phyloP scores from a whole-genome alignment of 2,113 vertebrate species.

The Ciconia boyciana region DNA sequence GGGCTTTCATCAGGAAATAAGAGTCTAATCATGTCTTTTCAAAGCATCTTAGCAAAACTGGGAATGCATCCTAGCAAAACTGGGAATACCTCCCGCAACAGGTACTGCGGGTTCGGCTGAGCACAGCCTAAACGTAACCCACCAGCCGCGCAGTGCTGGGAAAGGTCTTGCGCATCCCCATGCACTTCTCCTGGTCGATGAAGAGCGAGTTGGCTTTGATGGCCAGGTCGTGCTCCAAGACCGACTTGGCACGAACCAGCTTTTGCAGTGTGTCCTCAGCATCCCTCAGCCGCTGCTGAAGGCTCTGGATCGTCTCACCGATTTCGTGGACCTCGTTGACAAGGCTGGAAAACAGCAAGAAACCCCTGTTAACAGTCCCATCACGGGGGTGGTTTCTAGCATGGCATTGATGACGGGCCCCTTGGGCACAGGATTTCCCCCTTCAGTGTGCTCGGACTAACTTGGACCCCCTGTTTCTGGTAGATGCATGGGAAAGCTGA shows the following conservation, averaged over 20 bases:
- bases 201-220: conserved; percentile 92
- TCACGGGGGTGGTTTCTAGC: fast-evolving
- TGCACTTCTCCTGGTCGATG: conserved; percentile 93
- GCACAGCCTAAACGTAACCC: conserved; percentile 74
- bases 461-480: fast-evolving
- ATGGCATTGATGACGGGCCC: fast-evolving
- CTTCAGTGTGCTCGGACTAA: background rate
- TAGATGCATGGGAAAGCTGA: background rate
- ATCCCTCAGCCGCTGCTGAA: conserved; percentile 84
- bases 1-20: background rate
- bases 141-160: conserved; percentile 84
- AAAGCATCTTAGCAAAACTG: background rate
- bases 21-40: background rate
- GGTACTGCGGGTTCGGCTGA: fast-evolving
- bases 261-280: conserved; percentile 83
- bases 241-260: conserved; percentile 82
- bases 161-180: conserved; percentile 90
- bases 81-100: background rate
- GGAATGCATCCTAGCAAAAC: background rate
- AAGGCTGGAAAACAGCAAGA: conserved; percentile 73
- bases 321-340: conserved; percentile 87
- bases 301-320: conserved; percentile 81
- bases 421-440: background rate
- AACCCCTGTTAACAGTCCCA: background rate
- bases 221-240: conserved; percentile 87